These are phyloP conservation scores for Oxygymnocypris stewartii DNA, from an alignment of 2,113 vertebrate genomes.

Conservation along the genomic window DNA sequence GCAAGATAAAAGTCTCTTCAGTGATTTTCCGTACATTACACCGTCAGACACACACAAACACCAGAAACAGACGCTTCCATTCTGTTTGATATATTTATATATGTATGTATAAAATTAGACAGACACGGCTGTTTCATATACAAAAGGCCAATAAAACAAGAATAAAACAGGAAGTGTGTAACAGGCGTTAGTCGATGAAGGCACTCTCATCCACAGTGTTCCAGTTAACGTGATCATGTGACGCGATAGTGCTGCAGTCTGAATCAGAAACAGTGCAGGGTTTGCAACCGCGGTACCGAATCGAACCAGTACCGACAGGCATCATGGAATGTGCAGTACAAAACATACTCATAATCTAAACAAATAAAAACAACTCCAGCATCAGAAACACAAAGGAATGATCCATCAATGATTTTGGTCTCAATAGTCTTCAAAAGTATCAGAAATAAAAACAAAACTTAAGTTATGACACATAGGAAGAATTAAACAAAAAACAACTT, in stretches of 20 bases:
- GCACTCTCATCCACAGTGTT: constrained; percentile 78
- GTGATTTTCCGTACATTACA: background rate
- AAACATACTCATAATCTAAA: constrained; percentile 32
- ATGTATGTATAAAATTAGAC: constrained; percentile 42
- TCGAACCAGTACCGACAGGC: background rate
- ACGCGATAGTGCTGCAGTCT: background rate
- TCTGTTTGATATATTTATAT: constrained; percentile 50
- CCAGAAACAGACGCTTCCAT: background rate
- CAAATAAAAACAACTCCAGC: constrained; percentile 48
- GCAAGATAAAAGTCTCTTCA: too few species aligned
- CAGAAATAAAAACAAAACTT: background rate
- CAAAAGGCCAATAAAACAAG: constrained; percentile 74
- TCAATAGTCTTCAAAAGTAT: background rate
- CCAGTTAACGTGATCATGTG: constrained; percentile 66
- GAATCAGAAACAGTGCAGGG: constrained; percentile 5
- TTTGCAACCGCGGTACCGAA: background rate
- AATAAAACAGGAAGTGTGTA: constrained; percentile 30
- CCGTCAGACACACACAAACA: background rate
- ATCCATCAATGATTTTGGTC: constrained; percentile 8
- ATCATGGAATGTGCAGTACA: constrained; percentile 16
- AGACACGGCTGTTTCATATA: constrained; percentile 63
- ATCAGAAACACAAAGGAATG: constrained; percentile 38
- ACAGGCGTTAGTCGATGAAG: constrained; percentile 74
- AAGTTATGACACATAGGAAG: background rate
- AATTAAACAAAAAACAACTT: background rate